Percentiles rank a stretch among this genome's conserved stretches.
phyloP scores from a whole-genome alignment of 2,888 invertebrate genomes.

The Ganaspis brasiliensis region DNA sequence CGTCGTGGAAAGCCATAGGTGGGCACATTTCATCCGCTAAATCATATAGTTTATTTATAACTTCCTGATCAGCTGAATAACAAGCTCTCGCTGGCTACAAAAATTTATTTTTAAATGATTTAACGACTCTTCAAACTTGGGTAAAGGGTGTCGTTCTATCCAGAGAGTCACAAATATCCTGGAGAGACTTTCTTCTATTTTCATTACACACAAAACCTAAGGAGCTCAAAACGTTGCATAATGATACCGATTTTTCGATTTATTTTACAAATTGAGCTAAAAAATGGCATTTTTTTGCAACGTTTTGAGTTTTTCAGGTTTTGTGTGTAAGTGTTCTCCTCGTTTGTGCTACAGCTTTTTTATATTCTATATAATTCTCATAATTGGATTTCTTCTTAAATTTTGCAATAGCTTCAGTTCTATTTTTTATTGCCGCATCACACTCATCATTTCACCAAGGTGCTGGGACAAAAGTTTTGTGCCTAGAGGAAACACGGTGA shows the following conservation, averaged over 20 bases:
- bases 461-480: not conserved
- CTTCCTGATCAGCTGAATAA: no score
- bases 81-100: no score
- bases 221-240: no score
- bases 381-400: not conserved
- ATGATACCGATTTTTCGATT: no score
- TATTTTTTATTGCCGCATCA: not conserved
- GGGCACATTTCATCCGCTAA: no score
- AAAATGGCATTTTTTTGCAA: no score
- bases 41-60: no score
- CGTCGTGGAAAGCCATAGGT: no score
- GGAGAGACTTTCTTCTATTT: not conserved
- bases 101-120: no score
- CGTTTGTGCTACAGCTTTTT: not conserved
- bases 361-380: not conserved
- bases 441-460: conserved; percentile 1
- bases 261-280: no score
- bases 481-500: not conserved
- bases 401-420: not conserved
- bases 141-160: not conserved
- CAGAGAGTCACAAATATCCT: not conserved
- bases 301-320: no score
- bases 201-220: no score
- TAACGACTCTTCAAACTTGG: not conserved
- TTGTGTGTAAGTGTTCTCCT: not conserved